Evolutionary conservation across 2,113 vertebrate species (phyloP), one percentile per base, ranked within the genome.

Genomic region (Podiceps cristatus): DNA sequence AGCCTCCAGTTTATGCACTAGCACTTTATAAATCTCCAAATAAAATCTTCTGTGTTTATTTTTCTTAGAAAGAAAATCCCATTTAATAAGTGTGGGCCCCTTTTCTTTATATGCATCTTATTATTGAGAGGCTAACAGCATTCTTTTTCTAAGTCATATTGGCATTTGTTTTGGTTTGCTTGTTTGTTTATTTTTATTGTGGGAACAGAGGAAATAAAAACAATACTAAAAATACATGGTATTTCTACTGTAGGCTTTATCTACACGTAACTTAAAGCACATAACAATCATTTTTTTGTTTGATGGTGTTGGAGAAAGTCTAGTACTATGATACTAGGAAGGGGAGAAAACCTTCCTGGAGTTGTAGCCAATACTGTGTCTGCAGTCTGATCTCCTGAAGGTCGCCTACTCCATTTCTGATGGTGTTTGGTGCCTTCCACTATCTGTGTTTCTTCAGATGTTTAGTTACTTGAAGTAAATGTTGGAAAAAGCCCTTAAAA

Each of bases 1-100:
- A 52, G 23, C 28, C 83, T 88, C 63, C 29, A 94, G 59, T 80
- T 71, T 88, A 17, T 91, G 33, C 29, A 63, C 10, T 24, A 81
- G 66, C 80, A 79, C 76, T 68, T 89, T 79, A 95, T 93, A 96
- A 95, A 96, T 92, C 66, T 87, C n/a, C 42, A 88, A 77, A 67
- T 91, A 74, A 89, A 91, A 92, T 85, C 88, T 76, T 86, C 55
- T 11, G 14, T 75, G 76, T 95, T 94, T 95, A 78, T 96, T 89
- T 95, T 96, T 60, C 68, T 71, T 17, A 53, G 24, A 77, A 40
- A 93, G 55, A 92, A 93, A 95, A 91, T 78, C 56, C n/a, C 20
- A 64, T 74, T 88, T 92, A 86, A 78, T 63, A 90, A 88, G 37
- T 22, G 18, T 77, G 44, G 64, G 40, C 27, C 55, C 86, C 60